phyloP scores from a whole-genome alignment of 2,113 vertebrate species.

The Falco punctatus region DNA sequence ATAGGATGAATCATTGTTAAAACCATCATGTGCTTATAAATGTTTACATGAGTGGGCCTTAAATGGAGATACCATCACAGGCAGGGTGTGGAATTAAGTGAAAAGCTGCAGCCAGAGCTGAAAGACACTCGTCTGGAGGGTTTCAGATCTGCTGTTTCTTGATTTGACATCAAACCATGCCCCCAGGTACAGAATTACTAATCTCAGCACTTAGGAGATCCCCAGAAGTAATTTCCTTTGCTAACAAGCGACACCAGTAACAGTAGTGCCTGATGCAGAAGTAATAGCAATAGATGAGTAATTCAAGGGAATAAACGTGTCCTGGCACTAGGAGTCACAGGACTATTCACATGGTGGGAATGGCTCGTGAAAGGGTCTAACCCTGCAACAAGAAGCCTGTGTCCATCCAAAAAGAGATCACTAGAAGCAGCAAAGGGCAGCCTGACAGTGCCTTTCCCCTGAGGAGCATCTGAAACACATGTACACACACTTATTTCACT shows the following conservation, averaged over 20 bases:
- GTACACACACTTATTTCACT: rapidly evolving
- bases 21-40: conserved; percentile 35
- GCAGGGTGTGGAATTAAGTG: background rate
- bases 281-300: background rate
- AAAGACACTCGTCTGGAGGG: background rate
- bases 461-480: background rate
- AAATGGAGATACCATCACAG: background rate
- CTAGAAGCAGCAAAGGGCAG: background rate
- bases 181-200: background rate
- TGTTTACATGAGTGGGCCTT: conserved; percentile 48
- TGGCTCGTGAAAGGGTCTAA: background rate
- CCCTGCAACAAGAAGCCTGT: rapidly evolving
- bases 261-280: background rate
- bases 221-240: background rate
- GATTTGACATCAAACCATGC: background rate
- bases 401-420: background rate
- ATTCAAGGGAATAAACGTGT: background rate
- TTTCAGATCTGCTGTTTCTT: background rate
- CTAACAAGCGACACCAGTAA: background rate
- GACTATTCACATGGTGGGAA: background rate
- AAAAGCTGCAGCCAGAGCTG: background rate
- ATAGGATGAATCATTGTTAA: conserved; percentile 51
- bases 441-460: background rate
- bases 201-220: background rate
- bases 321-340: background rate